Evolutionary conservation across 1,140 invertebrate species (phyloP).

Genomic region (Rhysida immarginata): DNA sequence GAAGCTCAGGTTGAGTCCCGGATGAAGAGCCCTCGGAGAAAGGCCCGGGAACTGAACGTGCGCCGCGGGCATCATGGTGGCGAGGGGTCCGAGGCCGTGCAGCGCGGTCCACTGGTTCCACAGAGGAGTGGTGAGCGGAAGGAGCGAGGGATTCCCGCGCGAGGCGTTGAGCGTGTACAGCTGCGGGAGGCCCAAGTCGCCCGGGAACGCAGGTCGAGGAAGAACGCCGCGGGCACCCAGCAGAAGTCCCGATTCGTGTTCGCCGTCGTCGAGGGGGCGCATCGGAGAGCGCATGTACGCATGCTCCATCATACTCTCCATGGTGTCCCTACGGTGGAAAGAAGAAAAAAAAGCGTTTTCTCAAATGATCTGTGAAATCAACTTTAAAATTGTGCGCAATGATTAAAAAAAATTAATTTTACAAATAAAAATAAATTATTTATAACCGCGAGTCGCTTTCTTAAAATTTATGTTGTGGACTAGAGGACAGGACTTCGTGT

Average conservation of each 20-base stretch:
- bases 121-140: constrained; percentile 19
- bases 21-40: background rate
- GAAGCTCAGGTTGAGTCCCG: constrained; percentile 3
- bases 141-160: constrained; percentile 16
- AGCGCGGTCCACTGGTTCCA: constrained; percentile 28
- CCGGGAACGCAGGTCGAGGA: constrained; percentile 9
- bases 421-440: too few relatives aligned
- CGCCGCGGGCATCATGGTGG: constrained; percentile 6
- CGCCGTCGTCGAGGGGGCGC: constrained; percentile 52
- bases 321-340: constrained; percentile 45
- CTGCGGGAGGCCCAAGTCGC: constrained; percentile 12
- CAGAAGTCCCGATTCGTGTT: constrained; percentile 45
- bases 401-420: too few relatives aligned
- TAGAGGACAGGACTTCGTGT: too few relatives aligned
- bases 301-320: constrained; percentile 65
- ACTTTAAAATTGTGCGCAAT: too few relatives aligned
- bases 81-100: constrained; percentile 19
- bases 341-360: background rate
- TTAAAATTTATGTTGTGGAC: too few relatives aligned
- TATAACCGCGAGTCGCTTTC: too few relatives aligned
- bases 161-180: background rate
- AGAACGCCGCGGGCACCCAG: constrained; percentile 26
- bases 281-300: constrained; percentile 50
- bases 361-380: too few relatives aligned
- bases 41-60: background rate